Evolutionary conservation across 2,888 invertebrate species (phyloP).

Genomic region (Cartodere bifasciata): DNA sequence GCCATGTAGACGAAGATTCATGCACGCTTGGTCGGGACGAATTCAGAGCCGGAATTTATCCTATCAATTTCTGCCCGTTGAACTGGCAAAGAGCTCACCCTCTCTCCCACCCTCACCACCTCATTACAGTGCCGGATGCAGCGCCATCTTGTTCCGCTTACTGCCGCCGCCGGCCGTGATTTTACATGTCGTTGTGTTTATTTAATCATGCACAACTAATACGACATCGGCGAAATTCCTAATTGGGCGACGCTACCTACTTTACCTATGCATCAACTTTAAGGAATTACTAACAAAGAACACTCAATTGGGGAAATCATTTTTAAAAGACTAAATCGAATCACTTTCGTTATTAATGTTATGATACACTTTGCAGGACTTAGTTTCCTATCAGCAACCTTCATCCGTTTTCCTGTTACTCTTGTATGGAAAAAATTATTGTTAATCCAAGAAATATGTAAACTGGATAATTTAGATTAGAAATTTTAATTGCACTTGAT

Average conservation of each 20-base stretch:
- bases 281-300: no score
- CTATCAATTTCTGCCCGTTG: conserved; percentile 51
- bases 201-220: conserved; percentile 31
- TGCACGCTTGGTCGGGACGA: conserved; percentile 45
- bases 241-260: conserved; percentile 25
- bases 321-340: no score
- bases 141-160: conserved; percentile 32
- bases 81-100: conserved; percentile 42
- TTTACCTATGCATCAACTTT: no score
- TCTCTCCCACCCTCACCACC: conserved; percentile 17
- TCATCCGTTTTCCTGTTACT: no score
- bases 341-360: no score
- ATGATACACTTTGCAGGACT: no score
- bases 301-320: no score
- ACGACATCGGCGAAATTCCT: conserved; percentile 26
- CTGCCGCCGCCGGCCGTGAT: conserved; percentile 30
- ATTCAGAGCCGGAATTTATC: conserved; percentile 51
- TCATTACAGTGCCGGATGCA: conserved; percentile 27
- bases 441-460: no score
- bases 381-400: no score
- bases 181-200: conserved; percentile 34
- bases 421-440: no score
- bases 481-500: no score
- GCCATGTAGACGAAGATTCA: conserved; percentile 32
- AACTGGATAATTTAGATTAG: no score